Evolutionary conservation across 2,113 vertebrate genomes (phyloP), one percentile per base, ranked within the genome.

Genomic region (Sterrhoptilus dennistouni): DNA sequence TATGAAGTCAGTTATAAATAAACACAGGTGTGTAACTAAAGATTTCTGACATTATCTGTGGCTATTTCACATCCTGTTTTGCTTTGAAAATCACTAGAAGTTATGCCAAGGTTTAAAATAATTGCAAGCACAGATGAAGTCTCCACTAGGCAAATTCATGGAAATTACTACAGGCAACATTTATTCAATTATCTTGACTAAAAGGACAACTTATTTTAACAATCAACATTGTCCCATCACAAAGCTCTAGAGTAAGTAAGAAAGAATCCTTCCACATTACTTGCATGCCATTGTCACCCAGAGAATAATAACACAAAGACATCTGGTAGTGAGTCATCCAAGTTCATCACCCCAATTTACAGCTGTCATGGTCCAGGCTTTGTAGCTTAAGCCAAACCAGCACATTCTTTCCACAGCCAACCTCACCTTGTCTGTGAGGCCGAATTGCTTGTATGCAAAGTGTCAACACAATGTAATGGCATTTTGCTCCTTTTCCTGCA

Each of bases 31-130:
- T 5, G 8, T 31, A 75, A 94, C 19, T 52, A 49, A 79, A 87
- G 65, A 93, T 76, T 61, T 50, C 23, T 76, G n/a, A 85, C 31
- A 40, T 71, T 78, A 64, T 60, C 28, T 49, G 7, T 36, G 56
- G n/a, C 14, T 91, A 72, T 79, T 76, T 91, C 81, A 76, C 49
- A 89, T 72, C 72, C 69, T 87, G 69, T 68, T 93, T 92, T 89
- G 44, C 38, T 89, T 45, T 60, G 31, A 53, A 82, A 90, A 45
- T 18, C 5, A 2, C 27, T 2, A 76, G 52, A 89, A 72, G 22
- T 78, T 28, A 53, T 6, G 14, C 9, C 28, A 78, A 91, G 60
- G 66, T 56, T 59, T 72, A 82, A 77, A 94, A 50, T 66, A 89
- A 87, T 64, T 82, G 47, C 42, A 69, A 91, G 70, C 35, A 93